These are phyloP conservation scores for Pammene fasciana DNA, from an alignment of 2,888 invertebrate species.

Conservation along the genomic window DNA sequence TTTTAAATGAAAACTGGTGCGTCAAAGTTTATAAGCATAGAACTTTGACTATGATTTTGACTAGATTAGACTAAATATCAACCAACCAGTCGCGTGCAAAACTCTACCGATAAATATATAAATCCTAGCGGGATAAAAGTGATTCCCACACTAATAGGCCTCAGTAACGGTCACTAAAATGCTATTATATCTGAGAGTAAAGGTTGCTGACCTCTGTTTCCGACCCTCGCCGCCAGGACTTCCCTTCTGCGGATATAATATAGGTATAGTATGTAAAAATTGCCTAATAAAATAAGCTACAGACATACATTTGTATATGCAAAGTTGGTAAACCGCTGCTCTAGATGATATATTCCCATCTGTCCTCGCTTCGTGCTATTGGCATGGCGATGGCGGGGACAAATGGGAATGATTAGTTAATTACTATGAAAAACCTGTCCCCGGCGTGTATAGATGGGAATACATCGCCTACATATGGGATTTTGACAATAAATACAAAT, in stretches of 20 bases:
- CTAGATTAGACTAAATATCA: neutral
- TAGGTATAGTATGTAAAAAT: neutral
- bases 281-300: neutral
- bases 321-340: neutral
- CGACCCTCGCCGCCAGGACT: slow-evolving; percentile 45
- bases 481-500: too few species aligned
- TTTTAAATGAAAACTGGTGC: too few species aligned
- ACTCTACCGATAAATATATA: neutral
- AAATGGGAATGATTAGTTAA: too few species aligned
- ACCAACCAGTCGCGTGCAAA: neutral
- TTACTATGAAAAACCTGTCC: too few species aligned
- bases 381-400: too few species aligned
- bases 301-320: neutral
- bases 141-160: slow-evolving; percentile 50
- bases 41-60: neutral
- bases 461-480: too few species aligned
- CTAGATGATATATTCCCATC: too few species aligned
- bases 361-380: too few species aligned
- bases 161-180: slow-evolving; percentile 53
- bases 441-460: too few species aligned
- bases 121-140: slow-evolving; percentile 20
- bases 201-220: slow-evolving; percentile 57
- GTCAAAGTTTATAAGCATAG: too few species aligned
- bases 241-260: slow-evolving; percentile 40
- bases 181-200: slow-evolving; percentile 50